These are phyloP conservation scores for Minunthozetes semirufus DNA, from an alignment of 2,888 invertebrate species.

Conservation along the genomic window DNA sequence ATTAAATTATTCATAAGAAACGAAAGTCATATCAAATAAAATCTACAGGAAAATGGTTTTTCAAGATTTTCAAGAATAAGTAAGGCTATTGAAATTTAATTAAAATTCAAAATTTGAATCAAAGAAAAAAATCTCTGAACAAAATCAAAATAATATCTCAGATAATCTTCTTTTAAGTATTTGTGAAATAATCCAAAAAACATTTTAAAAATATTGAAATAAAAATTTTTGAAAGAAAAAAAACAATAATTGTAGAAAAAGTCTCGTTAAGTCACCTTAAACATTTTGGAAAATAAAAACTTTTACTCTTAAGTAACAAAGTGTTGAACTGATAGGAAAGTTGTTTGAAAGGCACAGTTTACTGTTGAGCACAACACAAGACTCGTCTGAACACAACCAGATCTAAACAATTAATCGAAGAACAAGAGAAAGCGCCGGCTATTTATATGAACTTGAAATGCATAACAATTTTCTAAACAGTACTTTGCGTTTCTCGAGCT, in stretches of 20 bases:
- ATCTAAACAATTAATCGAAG: slow-evolving; percentile 18
- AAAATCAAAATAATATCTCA: not conserved
- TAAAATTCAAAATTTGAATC: not conserved
- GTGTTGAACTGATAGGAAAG: not conserved
- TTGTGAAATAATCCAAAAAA: not conserved
- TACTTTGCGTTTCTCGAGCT: not conserved
- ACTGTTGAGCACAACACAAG: not conserved
- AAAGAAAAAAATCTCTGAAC: not conserved
- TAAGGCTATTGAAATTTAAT: not conserved
- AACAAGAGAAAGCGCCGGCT: not conserved
- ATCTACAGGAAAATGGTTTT: too few species aligned
- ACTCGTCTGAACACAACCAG: slow-evolving; percentile 5
- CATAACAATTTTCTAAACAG: not conserved
- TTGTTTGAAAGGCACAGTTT: not conserved
- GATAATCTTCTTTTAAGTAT: not conserved
- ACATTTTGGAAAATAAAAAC: not conserved
- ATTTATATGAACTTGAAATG: slow-evolving; percentile 27
- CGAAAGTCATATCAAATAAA: too few species aligned
- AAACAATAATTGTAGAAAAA: not conserved
- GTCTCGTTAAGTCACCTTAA: not conserved
- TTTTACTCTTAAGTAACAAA: not conserved
- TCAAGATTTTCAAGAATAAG: not conserved
- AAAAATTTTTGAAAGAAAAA: not conserved
- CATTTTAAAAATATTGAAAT: not conserved
- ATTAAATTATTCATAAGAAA: too few species aligned